Percentiles rank a stretch among this genome's conserved stretches.
These are phyloP conservation scores for Brachionus plicatilis DNA, from an alignment of 1,140 invertebrate species.

Conservation along the genomic window DNA sequence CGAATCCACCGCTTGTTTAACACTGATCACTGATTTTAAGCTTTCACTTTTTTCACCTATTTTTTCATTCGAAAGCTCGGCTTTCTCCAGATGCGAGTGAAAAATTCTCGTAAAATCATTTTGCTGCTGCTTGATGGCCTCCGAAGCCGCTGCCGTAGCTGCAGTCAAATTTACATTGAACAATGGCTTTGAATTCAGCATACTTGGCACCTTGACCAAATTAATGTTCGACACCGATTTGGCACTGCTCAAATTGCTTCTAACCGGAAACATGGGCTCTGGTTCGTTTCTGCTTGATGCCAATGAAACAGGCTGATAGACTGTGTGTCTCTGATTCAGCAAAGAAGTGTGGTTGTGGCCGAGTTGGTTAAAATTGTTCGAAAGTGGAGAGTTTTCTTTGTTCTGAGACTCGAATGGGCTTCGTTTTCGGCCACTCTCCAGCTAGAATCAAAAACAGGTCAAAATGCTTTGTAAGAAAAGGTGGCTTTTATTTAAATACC, in stretches of 20 bases:
- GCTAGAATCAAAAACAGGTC: constrained; percentile 3
- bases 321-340: background rate
- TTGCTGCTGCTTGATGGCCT: background rate
- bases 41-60: background rate
- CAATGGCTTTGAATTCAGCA: background rate
- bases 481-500: constrained; percentile 14
- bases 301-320: background rate
- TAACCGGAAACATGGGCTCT: background rate
- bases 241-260: background rate
- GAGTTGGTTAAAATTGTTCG: background rate
- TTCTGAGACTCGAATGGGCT: background rate
- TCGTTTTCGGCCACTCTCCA: background rate
- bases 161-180: background rate
- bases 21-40: background rate
- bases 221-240: constrained; percentile 24
- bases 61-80: background rate
- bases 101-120: background rate
- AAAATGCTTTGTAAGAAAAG: background rate
- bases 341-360: background rate
- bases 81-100: background rate
- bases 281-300: background rate
- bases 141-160: constrained; percentile 22
- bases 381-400: constrained; percentile 4
- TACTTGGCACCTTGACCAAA: background rate
- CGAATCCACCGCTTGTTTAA: background rate